phyloP scores from a whole-genome alignment of 2,113 vertebrate genomes.

The Crotophaga sulcirostris region DNA sequence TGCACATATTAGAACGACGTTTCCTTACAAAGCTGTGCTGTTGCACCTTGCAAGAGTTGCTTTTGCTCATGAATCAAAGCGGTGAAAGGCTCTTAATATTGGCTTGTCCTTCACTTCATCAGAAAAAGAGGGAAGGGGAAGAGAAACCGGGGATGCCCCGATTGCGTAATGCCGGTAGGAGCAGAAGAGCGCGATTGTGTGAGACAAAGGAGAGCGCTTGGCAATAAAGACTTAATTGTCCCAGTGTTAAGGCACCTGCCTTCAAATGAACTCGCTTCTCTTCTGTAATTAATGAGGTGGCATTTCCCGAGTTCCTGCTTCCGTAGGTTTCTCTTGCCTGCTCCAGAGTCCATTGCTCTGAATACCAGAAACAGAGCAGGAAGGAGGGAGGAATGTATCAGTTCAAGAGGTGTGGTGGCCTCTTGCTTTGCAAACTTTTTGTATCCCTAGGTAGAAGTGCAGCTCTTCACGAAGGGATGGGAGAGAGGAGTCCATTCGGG shows the following conservation, averaged over 20 bases:
- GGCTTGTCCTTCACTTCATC: not conserved
- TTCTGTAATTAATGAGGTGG: not conserved
- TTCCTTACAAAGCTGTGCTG: not conserved
- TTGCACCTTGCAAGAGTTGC: not conserved
- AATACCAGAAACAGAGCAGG: not conserved
- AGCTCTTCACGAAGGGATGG: not conserved
- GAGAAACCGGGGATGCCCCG: not conserved
- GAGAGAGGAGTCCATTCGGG: not conserved
- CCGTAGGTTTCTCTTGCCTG: not conserved
- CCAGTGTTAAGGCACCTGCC: not conserved
- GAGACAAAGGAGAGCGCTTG: not conserved
- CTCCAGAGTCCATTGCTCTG: not conserved
- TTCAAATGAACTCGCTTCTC: not conserved
- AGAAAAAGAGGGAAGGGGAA: not conserved
- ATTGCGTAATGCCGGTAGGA: not conserved
- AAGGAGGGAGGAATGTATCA: not conserved
- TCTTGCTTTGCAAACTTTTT: not conserved
- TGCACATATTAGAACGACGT: not conserved
- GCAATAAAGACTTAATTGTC: not conserved
- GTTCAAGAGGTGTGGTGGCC: not conserved
- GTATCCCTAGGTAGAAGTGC: not conserved
- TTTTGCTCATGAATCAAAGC: not conserved
- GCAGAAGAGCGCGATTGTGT: not conserved
- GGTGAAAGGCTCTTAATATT: rapidly evolving
- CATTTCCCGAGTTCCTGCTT: constrained; percentile 42